Evolutionary conservation across 2,797 vertebrate species (phyloP).

Genomic region (Scomberomorus guttatus): DNA sequence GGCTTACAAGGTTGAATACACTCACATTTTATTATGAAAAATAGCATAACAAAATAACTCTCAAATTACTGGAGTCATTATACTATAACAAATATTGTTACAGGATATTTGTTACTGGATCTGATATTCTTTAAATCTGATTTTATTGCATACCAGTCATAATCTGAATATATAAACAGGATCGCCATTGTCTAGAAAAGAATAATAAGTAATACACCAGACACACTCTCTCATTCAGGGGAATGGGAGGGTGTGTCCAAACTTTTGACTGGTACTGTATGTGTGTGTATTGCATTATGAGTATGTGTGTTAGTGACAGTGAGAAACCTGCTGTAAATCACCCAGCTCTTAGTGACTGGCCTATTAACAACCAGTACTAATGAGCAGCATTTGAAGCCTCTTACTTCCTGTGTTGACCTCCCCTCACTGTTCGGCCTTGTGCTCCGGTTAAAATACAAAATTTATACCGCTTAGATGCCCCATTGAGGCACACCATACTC

Average conservation of each 20-base stretch:
- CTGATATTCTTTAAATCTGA: conserved; percentile 10
- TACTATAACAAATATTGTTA: conserved; percentile 15
- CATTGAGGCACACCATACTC: conserved; percentile 33
- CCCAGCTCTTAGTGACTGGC: conserved; percentile 56
- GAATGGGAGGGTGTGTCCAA: not conserved
- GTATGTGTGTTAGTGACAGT: conserved; percentile 39
- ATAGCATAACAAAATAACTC: conserved; percentile 1
- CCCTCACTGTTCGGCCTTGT: conserved; percentile 32
- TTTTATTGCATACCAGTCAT: not conserved
- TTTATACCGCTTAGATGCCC: conserved; percentile 52
- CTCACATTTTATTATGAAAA: conserved; percentile 48
- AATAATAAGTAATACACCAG: not conserved
- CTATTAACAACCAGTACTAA: conserved; percentile 70
- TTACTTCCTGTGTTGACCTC: conserved; percentile 63
- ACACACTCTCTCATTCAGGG: not conserved
- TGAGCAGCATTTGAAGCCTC: conserved; percentile 62
- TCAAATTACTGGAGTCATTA: conserved; percentile 33
- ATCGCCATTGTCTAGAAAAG: not conserved
- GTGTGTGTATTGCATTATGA: conserved; percentile 6
- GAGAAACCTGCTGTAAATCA: conserved; percentile 57
- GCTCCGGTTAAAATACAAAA: conserved; percentile 49
- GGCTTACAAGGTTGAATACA: conserved; percentile 55
- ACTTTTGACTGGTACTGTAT: not conserved
- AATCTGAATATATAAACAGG: not conserved
- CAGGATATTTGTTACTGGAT: conserved; percentile 26